Conservation (phyloP, 2,888 invertebrate species). For the Apocheima hispidaria region DNA sequence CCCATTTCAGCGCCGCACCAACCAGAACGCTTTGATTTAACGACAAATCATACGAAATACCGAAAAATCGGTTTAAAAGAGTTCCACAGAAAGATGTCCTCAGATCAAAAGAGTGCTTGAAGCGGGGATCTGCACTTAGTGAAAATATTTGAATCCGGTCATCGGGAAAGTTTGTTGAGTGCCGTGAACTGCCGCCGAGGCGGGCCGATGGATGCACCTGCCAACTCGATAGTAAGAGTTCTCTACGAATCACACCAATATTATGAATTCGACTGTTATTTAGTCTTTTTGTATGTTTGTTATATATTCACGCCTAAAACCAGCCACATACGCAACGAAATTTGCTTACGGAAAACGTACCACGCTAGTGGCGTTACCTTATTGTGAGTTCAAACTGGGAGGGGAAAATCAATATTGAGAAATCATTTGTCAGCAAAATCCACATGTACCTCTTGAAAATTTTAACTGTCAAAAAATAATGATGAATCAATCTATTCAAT, state of each 20-base stretch:
- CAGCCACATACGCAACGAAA: too few relatives aligned
- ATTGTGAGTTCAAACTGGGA: too few relatives aligned
- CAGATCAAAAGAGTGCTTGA: conserved; percentile 63
- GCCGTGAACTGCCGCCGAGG: conserved; percentile 42
- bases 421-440: too few relatives aligned
- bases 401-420: too few relatives aligned
- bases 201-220: conserved; percentile 66
- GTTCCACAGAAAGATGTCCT: conserved; percentile 56
- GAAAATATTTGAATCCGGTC: conserved; percentile 76
- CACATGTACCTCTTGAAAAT: too few relatives aligned
- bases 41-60: conserved; percentile 54
- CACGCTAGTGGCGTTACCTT: too few relatives aligned
- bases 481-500: too few relatives aligned
- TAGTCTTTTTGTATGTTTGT: not conserved
- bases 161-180: conserved; percentile 60
- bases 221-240: conserved; percentile 49
- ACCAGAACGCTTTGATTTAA: conserved; percentile 46
- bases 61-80: conserved; percentile 58
- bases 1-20: conserved; percentile 30
- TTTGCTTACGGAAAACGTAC: too few relatives aligned
- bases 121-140: conserved; percentile 66
- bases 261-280: not conserved
- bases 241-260: conserved; percentile 27
- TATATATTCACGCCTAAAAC: too few relatives aligned
- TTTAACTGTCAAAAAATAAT: too few relatives aligned